These are phyloP conservation scores for Rattus rattus DNA, from an alignment of 2,113 vertebrate genomes.

Conservation along the genomic window DNA sequence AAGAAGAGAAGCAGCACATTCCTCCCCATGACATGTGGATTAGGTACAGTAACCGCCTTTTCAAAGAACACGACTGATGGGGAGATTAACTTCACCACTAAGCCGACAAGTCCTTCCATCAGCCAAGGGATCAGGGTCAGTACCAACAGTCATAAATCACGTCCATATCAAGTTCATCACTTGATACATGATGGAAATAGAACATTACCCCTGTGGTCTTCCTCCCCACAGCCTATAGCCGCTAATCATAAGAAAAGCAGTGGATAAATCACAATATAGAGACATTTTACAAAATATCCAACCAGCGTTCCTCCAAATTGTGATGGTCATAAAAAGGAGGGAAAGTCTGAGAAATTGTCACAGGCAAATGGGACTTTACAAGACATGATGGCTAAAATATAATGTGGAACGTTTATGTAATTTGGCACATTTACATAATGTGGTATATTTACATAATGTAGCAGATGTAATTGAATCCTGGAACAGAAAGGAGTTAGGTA, in stretches of 20 bases:
- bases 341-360: not conserved
- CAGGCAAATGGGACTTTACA: not conserved
- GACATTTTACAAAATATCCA: not conserved
- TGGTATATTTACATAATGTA: constrained; percentile 29
- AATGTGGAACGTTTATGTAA: not conserved
- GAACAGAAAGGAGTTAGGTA: constrained; percentile 1
- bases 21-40: not conserved
- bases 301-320: not conserved
- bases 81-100: no score
- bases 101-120: not conserved
- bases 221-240: not conserved
- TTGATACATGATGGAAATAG: not conserved
- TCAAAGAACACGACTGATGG: not conserved
- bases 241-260: constrained; percentile 23
- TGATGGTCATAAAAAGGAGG: not conserved
- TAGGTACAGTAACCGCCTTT: not conserved
- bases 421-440: not conserved
- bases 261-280: not conserved
- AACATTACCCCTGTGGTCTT: constrained; percentile 2
- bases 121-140: not conserved
- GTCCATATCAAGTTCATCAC: not conserved
- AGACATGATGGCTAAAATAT: not conserved
- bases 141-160: not conserved
- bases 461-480: not conserved
- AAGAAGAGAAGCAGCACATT: not conserved